These are phyloP conservation scores for Phaetusa simplex DNA, from an alignment of 2,113 vertebrate genomes.

Conservation along the genomic window DNA sequence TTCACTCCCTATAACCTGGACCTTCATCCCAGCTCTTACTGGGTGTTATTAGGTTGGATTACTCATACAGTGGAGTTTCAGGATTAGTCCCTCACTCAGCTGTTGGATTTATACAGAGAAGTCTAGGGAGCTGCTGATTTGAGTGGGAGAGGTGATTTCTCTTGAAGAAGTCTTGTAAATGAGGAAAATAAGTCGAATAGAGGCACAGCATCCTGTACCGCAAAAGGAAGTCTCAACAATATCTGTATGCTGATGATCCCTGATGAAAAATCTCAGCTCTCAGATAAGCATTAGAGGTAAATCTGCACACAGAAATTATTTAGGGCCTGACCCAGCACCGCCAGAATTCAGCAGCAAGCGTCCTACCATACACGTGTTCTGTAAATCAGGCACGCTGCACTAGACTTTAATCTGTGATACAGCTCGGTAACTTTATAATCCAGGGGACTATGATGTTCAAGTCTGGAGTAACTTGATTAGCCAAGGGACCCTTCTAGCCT, in stretches of 20 bases:
- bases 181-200: neutral
- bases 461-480: neutral
- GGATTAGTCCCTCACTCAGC: neutral
- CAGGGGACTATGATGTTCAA: neutral
- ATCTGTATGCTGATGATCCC: neutral
- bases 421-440: neutral
- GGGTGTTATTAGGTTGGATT: neutral
- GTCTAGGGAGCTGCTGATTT: neutral
- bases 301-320: neutral
- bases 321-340: neutral
- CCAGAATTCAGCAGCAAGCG: neutral
- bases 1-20: neutral
- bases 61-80: neutral
- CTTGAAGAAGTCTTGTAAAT: neutral
- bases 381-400: neutral
- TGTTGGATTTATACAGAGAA: neutral
- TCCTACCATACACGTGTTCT: accelerated
- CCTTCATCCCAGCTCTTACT: neutral
- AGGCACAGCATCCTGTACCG: neutral
- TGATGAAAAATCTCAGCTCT: neutral
- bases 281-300: neutral
- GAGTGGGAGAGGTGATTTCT: neutral
- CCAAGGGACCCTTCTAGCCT: neutral
- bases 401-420: neutral
- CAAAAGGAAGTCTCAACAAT: neutral